Percentiles rank a stretch among this genome's conserved stretches.
Conservation (phyloP, 2,113 vertebrate genomes). For the Jacana jacana region DNA sequence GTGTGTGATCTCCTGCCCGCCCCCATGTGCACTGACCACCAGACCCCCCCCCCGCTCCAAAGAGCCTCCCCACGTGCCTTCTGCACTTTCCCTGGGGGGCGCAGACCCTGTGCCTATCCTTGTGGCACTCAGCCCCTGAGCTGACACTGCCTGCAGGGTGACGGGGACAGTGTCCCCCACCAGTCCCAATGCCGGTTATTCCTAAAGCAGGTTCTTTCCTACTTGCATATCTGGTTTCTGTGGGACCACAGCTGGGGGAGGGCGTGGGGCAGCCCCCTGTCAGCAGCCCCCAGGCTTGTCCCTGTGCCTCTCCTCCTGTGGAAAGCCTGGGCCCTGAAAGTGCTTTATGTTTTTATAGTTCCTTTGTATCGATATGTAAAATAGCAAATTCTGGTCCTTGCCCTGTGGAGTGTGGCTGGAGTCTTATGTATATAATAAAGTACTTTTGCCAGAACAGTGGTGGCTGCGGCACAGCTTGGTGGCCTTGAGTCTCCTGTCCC, state of each 20-base stretch:
- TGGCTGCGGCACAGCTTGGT: neutral
- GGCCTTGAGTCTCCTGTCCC: neutral
- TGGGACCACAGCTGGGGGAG: conserved; percentile 12
- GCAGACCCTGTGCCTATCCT: neutral
- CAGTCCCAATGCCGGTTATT: neutral
- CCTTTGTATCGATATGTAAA: conserved; percentile 65
- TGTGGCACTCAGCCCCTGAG: neutral
- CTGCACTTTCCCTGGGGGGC: conserved; percentile 35
- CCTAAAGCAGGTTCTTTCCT: conserved; percentile 30
- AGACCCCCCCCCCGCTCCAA: conserved; percentile 40
- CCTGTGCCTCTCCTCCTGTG: conserved; percentile 57
- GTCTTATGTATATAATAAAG: conserved; percentile 70
- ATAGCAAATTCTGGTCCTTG: conserved; percentile 61
- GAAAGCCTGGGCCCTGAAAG: conserved; percentile 58
- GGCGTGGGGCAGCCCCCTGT: neutral
- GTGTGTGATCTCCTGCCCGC: neutral
- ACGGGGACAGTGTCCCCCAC: neutral
- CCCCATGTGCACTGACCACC: neutral
- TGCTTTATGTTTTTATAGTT: conserved; percentile 76
- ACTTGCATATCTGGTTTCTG: conserved; percentile 48
- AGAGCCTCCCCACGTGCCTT: conserved; percentile 66
- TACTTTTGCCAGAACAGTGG: conserved; percentile 51
- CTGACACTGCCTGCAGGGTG: neutral
- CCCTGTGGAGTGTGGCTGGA: conserved; percentile 67
- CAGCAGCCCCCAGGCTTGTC: conserved; percentile 1